Evolutionary conservation across 2,113 vertebrate species (phyloP), one percentile per base, ranked within the genome.

Genomic region (Notothenia coriiceps): DNA sequence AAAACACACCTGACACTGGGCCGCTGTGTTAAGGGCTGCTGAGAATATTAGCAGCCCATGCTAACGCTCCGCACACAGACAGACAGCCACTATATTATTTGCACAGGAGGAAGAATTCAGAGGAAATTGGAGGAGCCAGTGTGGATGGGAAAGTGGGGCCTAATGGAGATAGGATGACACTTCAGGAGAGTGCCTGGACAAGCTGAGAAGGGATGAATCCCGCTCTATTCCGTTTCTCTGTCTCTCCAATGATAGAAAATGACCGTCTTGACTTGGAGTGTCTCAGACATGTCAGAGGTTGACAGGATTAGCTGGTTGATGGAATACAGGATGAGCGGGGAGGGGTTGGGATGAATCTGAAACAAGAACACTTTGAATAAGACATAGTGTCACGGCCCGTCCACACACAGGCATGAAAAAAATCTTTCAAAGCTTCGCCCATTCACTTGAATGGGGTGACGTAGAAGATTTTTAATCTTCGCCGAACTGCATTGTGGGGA

Each of bases 141-240:
- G 61, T 87, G 77, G 81, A 86, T 22, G 67, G 88, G 63, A 81
- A 91, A 91, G 87, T 88, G 88, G 80, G 74, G 79, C 69, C 76
- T 92, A 88, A 90, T 85, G 74, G 84, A 93, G 91, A 90, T 82
- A 83, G 87, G 81, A 87, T 92, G 85, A 88, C 90, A 90, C 90
- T 92, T 86, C 80, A 91, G 81, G 44, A 73, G 84, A 91, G 90
- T 68, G 77, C 61, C 83, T 78, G 70, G 62, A 85, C 90, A 89
- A 80, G 87, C 72, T 64, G 81, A 89, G 87, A 79, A 70, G 68
- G 82, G 79, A 88, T 88, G 75, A 90, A 87, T 83, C 66, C 63
- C 80, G 74, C 83, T 90, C 77, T 50, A 59, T 86, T 79, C 81
- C 74, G 60, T 40, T 79, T 90, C 50, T 70, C 83, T 80, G 79